Base-by-base conservation (phyloP, 1,140 invertebrate species). In the Calosoma granatense region DNA sequence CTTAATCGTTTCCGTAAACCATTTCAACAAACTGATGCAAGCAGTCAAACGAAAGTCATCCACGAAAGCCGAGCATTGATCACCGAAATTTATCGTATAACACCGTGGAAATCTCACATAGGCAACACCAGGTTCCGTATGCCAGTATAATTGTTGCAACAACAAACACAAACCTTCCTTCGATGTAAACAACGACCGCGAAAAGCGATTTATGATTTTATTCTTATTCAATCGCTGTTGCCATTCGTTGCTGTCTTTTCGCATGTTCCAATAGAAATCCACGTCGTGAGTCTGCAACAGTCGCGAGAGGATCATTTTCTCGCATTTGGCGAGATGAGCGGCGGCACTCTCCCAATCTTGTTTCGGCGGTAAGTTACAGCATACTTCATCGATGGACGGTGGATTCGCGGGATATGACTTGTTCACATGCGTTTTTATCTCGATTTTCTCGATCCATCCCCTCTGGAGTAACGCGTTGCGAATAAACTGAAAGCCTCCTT, bases 41-140 rank as follows among this genome's bases (percentile, higher is more conserved):
- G 90, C 87, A 1, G 90, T 94, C 36, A 92, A 74, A 65, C 91
- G 84, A 66, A 89, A 97, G 70, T 96, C 91, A 60, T 94, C 89
- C 47, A 92, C 79, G 66, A 96, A 96, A 57, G 91, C 86, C 60
- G 83, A 81, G 66, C 92, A 81, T 65, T 94, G 93, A 63, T 95
- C 92, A 9, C 85, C 84, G 71, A 71, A 72, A 17, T 68, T 67
- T 61, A 60, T 81, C 57, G 92, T 89, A 71, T 92, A 94, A 64
- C 90, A 92, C 26, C 93, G 78, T 0, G 92, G 93, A 69, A 92
- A 94, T 56, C 87, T 85, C 1, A 85, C 85, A 58, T 87, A 77
- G 0, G 90, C 83, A 21, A 90, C 80, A 17, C 85, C 86, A 22
- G 86, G 83, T 65, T 94, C 89, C 61, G 82, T 87, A 68, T 85